Conservation (phyloP, 2,797 vertebrate species). For the Bucorvus abyssinicus region DNA sequence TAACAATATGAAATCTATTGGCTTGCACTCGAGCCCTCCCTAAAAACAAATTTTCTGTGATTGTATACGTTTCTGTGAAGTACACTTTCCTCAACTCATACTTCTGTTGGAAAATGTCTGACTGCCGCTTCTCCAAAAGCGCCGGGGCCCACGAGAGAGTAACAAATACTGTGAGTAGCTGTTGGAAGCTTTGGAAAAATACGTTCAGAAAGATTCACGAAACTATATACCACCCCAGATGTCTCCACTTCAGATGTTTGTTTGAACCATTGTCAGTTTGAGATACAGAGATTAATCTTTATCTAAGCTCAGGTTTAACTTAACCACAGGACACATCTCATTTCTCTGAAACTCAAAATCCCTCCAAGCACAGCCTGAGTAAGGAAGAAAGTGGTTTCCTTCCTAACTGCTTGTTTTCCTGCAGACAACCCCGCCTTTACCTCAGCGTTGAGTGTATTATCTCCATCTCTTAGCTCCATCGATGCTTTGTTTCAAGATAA, state of each 20-base stretch:
- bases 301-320: background rate
- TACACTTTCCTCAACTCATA: background rate
- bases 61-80: background rate
- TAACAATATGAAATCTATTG: background rate
- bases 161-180: background rate
- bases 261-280: slow-evolving; percentile 45
- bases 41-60: background rate
- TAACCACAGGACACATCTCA: slow-evolving; percentile 21
- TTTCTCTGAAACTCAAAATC: slow-evolving; percentile 36
- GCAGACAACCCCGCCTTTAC: background rate
- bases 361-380: background rate
- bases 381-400: slow-evolving; percentile 57
- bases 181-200: background rate
- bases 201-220: background rate
- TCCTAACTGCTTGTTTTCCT: slow-evolving; percentile 58
- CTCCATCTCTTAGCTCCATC: background rate
- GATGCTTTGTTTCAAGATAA: background rate
- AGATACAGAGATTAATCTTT: slow-evolving; percentile 29
- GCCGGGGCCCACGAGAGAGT: background rate
- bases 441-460: background rate
- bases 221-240: background rate
- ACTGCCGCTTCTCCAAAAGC: background rate
- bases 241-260: background rate
- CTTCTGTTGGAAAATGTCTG: background rate
- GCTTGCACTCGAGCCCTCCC: background rate